phyloP scores from a whole-genome alignment of 2,797 vertebrate genomes.

The Calcarius lapponicus region DNA sequence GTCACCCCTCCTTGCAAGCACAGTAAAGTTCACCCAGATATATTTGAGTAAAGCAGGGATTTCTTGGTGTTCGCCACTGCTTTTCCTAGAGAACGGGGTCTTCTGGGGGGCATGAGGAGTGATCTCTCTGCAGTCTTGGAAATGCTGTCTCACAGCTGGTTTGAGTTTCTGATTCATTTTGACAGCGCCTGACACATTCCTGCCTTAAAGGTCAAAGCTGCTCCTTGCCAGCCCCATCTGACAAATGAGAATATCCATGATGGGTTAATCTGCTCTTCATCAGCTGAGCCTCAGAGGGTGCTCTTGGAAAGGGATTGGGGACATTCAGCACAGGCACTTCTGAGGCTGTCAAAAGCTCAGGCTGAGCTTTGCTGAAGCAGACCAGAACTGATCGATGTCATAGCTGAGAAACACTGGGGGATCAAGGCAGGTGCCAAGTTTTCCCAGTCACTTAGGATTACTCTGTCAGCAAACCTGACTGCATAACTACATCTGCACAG shows the following conservation, averaged over 20 bases:
- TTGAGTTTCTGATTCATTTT: slow-evolving; percentile 34
- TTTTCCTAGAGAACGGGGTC: background rate
- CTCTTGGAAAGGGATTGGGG: background rate
- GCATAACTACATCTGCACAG: background rate
- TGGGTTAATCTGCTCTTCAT: slow-evolving; percentile 53
- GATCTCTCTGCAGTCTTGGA: background rate
- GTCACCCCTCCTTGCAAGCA: background rate
- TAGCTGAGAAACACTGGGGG: background rate
- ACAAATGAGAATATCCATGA: slow-evolving; percentile 32
- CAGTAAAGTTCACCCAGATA: background rate
- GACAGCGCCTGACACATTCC: slow-evolving; percentile 39
- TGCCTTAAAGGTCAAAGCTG: slow-evolving; percentile 49
- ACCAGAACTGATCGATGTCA: no score
- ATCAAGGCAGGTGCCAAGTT: no score
- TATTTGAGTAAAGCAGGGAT: background rate
- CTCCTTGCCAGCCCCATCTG: background rate
- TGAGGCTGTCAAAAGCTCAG: background rate
- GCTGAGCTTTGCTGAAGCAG: no score
- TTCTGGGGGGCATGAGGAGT: background rate
- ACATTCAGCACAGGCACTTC: background rate
- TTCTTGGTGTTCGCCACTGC: background rate
- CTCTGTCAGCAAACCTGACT: no score
- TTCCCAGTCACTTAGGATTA: background rate
- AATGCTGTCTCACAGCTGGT: background rate
- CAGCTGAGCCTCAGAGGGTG: slow-evolving; percentile 28